Evolutionary conservation across 2,888 invertebrate genomes (phyloP).

Genomic region (Noctuana brunneofusca): DNA sequence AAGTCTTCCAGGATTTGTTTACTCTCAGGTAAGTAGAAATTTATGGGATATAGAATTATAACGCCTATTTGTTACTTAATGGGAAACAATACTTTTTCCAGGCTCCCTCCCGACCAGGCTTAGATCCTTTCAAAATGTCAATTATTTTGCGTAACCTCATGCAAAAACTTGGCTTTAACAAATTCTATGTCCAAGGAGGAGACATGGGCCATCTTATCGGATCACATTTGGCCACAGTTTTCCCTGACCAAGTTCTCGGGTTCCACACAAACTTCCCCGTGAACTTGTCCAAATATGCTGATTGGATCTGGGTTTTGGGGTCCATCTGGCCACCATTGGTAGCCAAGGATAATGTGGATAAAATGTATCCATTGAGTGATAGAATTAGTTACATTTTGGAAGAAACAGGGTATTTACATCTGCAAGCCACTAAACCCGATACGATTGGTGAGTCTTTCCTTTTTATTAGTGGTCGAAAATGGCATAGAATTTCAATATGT

Average conservation of each 20-base stretch:
- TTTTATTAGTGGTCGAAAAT: not conserved
- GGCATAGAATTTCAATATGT: not conserved
- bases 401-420: constrained; percentile 85
- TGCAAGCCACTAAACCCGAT: constrained; percentile 92
- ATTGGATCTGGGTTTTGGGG: constrained; percentile 67
- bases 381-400: constrained; percentile 59
- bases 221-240: constrained; percentile 84
- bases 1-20: constrained; percentile 79
- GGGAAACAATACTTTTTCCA: constrained; percentile 44
- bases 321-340: constrained; percentile 77
- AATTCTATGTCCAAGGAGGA: constrained; percentile 88
- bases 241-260: constrained; percentile 82
- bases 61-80: not conserved
- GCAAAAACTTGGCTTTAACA: constrained; percentile 84
- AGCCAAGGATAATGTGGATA: constrained; percentile 68
- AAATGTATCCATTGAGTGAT: constrained; percentile 76
- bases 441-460: constrained; percentile 84
- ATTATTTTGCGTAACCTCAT: constrained; percentile 87
- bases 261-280: constrained; percentile 86
- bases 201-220: constrained; percentile 89
- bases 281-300: constrained; percentile 50
- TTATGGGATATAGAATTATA: too few species aligned
- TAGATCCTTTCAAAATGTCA: constrained; percentile 81
- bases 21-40: constrained; percentile 62
- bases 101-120: constrained; percentile 83